phyloP scores from a whole-genome alignment of 2,113 vertebrate species.

The Panurus biarmicus region DNA sequence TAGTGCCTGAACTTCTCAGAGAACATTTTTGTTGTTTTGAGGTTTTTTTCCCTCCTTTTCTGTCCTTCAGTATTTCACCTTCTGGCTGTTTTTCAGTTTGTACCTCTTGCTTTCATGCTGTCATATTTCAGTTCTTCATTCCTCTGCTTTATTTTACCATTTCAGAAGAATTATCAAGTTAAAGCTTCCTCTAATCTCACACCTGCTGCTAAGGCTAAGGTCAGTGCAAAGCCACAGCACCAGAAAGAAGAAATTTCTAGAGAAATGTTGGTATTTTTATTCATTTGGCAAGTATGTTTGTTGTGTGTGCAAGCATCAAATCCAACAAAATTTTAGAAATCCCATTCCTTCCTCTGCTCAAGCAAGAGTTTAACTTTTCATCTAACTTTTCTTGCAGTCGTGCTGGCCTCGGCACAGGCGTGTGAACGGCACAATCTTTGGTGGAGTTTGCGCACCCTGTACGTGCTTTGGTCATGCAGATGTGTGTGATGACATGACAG shows the following conservation, averaged over 20 bases:
- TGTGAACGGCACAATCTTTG: constrained; percentile 77
- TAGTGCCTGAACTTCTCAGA: not conserved
- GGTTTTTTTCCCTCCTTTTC: not conserved
- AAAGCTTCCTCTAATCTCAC: constrained; percentile 63
- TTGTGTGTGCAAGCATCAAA: not conserved
- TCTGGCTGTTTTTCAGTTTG: constrained; percentile 21
- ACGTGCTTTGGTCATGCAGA: constrained; percentile 76
- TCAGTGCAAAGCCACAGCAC: constrained; percentile 41
- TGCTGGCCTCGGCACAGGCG: constrained; percentile 75
- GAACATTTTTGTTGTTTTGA: not conserved
- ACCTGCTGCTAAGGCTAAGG: constrained; percentile 55
- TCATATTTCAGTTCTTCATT: constrained; percentile 63
- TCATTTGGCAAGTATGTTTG: not conserved
- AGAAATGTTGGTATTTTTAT: not conserved
- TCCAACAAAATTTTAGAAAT: not conserved
- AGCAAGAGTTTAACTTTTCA: not conserved
- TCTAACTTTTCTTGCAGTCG: constrained; percentile 58
- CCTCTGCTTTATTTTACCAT: constrained; percentile 66
- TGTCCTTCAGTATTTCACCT: constrained; percentile 20
- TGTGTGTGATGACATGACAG: constrained; percentile 76
- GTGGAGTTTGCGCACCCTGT: constrained; percentile 77
- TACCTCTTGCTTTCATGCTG: constrained; percentile 47
- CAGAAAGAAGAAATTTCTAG: not conserved
- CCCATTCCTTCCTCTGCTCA: not conserved
- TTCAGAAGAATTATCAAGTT: constrained; percentile 65